These are phyloP conservation scores for Lucinisca nassula DNA, from an alignment of 2,888 invertebrate genomes.

Conservation along the genomic window DNA sequence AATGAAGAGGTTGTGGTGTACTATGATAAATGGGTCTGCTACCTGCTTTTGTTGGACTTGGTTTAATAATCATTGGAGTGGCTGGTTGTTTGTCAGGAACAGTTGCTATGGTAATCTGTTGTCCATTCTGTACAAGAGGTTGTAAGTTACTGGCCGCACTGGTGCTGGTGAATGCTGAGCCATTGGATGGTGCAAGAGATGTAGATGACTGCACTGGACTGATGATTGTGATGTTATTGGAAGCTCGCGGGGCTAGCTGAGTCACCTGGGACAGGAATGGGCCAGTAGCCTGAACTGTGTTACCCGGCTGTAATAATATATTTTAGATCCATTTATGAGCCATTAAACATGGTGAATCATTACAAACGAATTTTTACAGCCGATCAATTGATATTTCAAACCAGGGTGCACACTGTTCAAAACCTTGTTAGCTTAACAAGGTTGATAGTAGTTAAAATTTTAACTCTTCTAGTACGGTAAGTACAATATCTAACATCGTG, in stretches of 20 bases:
- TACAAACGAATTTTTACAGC: no score
- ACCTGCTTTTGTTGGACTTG: constrained; percentile 83
- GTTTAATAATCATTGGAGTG: constrained; percentile 70
- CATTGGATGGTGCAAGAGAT: constrained; percentile 70
- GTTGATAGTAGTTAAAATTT: no score
- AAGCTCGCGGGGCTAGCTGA: constrained; percentile 64
- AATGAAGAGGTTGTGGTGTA: no score
- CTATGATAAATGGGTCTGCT: no score
- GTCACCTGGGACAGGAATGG: constrained; percentile 78
- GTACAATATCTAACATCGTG: no score
- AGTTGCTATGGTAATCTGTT: constrained; percentile 74
- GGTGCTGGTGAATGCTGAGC: constrained; percentile 73
- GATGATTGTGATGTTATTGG: constrained; percentile 75
- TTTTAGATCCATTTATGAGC: no score
- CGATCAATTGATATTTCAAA: no score
- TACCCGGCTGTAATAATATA: constrained; percentile 67
- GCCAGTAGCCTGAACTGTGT: constrained; percentile 69
- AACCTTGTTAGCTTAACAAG: no score
- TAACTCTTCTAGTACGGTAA: no score
- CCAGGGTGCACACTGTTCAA: no score
- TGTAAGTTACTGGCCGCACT: constrained; percentile 62
- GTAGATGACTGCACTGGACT: constrained; percentile 73
- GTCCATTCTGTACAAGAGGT: constrained; percentile 62
- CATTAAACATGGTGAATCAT: no score
- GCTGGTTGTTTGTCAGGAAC: constrained; percentile 68